phyloP scores from a whole-genome alignment of 2,888 invertebrate species.

The Cryptophagus acutangulus region DNA sequence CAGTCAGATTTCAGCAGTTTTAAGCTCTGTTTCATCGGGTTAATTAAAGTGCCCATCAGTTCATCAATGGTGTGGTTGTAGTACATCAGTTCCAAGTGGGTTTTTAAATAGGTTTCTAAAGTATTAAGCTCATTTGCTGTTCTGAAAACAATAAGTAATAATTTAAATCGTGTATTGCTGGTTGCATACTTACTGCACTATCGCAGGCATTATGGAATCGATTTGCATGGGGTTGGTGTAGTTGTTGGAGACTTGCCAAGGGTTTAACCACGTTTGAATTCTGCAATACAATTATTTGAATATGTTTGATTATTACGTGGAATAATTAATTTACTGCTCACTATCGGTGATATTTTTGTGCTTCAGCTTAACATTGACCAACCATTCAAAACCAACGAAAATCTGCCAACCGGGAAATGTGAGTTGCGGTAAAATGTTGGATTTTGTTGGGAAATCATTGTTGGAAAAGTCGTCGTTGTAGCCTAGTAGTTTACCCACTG shows the following conservation, averaged over 20 bases:
- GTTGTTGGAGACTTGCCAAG: slow-evolving; percentile 63
- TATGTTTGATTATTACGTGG: too few species aligned
- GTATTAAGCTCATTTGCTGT: slow-evolving; percentile 52
- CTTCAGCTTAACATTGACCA: slow-evolving; percentile 50
- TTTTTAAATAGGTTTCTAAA: slow-evolving; percentile 52
- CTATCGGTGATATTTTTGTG: slow-evolving; percentile 51
- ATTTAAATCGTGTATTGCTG: slow-evolving; percentile 9
- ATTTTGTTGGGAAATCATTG: slow-evolving; percentile 10
- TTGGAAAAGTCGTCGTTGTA: slow-evolving; percentile 35
- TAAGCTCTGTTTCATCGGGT: slow-evolving; percentile 52
- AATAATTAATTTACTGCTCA: slow-evolving; percentile 53
- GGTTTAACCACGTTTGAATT: slow-evolving; percentile 64
- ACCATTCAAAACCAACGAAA: slow-evolving; percentile 50
- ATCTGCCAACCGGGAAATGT: slow-evolving; percentile 52
- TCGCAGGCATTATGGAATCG: slow-evolving; percentile 53
- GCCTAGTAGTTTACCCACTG: slow-evolving; percentile 44
- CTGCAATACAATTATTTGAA: too few species aligned
- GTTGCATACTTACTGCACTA: slow-evolving; percentile 53
- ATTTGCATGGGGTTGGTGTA: slow-evolving; percentile 64
- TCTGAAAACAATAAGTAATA: slow-evolving; percentile 44
- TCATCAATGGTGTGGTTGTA: slow-evolving; percentile 59
- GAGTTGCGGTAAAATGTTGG: slow-evolving; percentile 43
- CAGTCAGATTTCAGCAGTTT: slow-evolving; percentile 51
- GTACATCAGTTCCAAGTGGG: slow-evolving; percentile 52
- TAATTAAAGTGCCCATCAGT: slow-evolving; percentile 55